Percentiles rank a stretch among this genome's conserved stretches.
Evolutionary conservation across 2,888 invertebrate species (phyloP).

Genomic region (Nasonia oneida): DNA sequence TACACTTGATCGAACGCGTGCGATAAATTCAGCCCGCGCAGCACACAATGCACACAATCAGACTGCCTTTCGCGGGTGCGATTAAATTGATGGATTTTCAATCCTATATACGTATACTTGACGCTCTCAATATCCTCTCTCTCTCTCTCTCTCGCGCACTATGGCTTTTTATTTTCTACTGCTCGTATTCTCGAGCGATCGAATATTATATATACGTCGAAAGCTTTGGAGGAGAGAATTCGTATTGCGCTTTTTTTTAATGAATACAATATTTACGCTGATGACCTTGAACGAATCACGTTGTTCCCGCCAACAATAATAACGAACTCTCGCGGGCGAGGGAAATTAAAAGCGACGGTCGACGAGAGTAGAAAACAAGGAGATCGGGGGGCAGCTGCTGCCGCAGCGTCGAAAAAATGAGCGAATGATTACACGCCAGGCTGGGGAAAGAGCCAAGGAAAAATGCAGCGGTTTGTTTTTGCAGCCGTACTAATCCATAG

Average conservation of each 20-base stretch:
- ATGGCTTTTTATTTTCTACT: not conserved
- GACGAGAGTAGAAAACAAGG: not conserved
- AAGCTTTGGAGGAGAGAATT: not conserved
- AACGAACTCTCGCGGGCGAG: not conserved
- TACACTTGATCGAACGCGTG: conserved; percentile 14
- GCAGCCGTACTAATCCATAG: not conserved
- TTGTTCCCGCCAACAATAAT: not conserved
- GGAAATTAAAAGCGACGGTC: not conserved
- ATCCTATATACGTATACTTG: conserved; percentile 21
- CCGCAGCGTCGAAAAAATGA: conserved; percentile 16
- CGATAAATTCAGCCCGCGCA: conserved; percentile 44
- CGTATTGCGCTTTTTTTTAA: too few species aligned
- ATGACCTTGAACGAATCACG: not conserved
- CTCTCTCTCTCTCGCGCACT: too few species aligned
- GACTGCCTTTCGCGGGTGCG: not conserved
- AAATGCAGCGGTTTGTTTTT: conserved; percentile 6
- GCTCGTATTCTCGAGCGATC: not conserved
- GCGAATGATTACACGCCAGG: not conserved
- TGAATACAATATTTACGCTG: not conserved
- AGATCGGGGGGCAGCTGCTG: not conserved
- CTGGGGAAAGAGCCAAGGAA: too few species aligned
- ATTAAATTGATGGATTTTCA: conserved; percentile 58
- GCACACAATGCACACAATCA: not conserved
- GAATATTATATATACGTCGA: not conserved
- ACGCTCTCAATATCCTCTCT: conserved; percentile 10